Conservation (phyloP, 2,113 vertebrate genomes). For the Bagarius yarrelli region DNA sequence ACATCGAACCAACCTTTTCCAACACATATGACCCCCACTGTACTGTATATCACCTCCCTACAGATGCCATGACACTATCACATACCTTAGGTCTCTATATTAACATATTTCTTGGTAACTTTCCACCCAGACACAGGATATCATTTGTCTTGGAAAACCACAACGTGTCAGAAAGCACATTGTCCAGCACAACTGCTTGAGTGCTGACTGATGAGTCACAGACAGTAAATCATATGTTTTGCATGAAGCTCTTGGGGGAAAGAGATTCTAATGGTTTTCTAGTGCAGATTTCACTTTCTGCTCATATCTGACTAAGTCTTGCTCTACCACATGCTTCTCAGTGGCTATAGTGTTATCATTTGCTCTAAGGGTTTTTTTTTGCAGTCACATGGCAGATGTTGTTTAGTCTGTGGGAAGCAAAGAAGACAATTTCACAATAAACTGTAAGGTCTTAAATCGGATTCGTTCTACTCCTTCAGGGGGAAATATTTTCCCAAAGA, state of each 20-base stretch:
- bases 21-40: not conserved
- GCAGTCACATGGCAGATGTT: not conserved
- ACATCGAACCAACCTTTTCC: not conserved
- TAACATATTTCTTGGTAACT: conserved; percentile 23
- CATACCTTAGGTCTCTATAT: conserved; percentile 1
- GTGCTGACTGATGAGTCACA: conserved; percentile 29
- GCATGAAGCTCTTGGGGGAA: not conserved
- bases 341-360: conserved; percentile 14
- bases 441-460: not conserved
- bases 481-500: not conserved
- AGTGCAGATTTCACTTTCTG: conserved; percentile 7
- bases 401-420: conserved; percentile 5
- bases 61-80: conserved; percentile 21
- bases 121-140: conserved; percentile 20
- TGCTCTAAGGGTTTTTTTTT: not conserved
- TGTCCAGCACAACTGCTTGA: conserved; percentile 24
- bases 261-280: not conserved
- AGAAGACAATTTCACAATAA: conserved; percentile 4
- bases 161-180: conserved; percentile 18
- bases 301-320: conserved; percentile 14
- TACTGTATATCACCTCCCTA: not conserved
- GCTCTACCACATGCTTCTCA: not conserved
- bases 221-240: conserved; percentile 24
- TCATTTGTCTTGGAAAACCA: conserved; percentile 22
- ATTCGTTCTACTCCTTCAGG: conserved; percentile 4